Base-by-base conservation (phyloP, 1,140 invertebrate species). In the Dysdera silvatica region DNA sequence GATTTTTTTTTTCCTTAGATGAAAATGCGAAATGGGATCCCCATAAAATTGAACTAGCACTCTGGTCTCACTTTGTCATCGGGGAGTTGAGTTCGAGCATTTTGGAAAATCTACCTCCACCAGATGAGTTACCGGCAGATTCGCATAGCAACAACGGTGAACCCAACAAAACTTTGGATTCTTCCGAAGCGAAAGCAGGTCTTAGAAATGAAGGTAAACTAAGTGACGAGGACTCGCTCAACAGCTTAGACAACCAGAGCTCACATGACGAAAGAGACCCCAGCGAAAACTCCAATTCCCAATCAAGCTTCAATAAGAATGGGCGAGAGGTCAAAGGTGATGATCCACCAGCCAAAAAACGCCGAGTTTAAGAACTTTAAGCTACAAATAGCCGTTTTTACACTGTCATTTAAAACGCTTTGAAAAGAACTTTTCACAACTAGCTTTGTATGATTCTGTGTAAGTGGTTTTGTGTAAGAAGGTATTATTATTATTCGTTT, bases 31-130 rank as follows among this genome's bases (percentile, higher is more conserved):
- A 77, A 26, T 91, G 88, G 88, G 89, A 83, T 60, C 85, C 88
- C n/a, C 89, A 91, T 76, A 81, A 82, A 73, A 88, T 95, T 26
- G 91, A 95, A 76, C 74, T 93, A 68, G 88, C 91, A 5, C 74
- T 95, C 43, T 95, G 90, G 90, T 87, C 89, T 58, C 89, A 93
- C 76, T 90, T 87, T 73, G 83, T 93, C 31, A 83, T 88, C 47
- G 84, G 85, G 40, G 88, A 93, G 68, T 73, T 89, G 67, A 86
- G 89, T 74, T 88, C 89, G 29, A 84, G 89, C 71, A 76, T 93
- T 57, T 78, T 94, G 20, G 85, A 88, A 64, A 83, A 84, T 66
- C 86, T 89, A 75, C 89, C 86, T 40, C 40, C 29, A 12, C 29
- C 40, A 3, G 53, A 56, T 26, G 61, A 63, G 5, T 33, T 48